These are phyloP conservation scores for Galleria mellonella DNA, from an alignment of 1,140 invertebrate genomes.

Conservation along the genomic window DNA sequence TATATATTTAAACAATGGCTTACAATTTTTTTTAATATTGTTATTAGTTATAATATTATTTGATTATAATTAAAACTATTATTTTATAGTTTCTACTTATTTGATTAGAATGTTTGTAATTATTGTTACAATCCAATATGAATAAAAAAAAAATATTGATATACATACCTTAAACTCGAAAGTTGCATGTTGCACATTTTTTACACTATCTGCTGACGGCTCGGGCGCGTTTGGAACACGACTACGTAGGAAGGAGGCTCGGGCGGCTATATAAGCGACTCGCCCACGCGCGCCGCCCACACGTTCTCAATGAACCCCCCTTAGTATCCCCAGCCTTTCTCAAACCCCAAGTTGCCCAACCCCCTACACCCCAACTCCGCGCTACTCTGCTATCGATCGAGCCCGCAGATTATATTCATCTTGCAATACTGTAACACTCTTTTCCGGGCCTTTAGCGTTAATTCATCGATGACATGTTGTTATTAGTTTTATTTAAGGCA, in stretches of 20 bases:
- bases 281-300: constrained; percentile 74
- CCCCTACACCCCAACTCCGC: constrained; percentile 20
- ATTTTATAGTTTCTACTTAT: no score
- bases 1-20: no score
- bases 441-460: constrained; percentile 3
- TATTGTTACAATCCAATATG: no score
- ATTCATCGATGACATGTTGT: background rate
- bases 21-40: no score
- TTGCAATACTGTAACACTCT: constrained; percentile 32
- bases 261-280: constrained; percentile 73
- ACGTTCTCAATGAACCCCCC: constrained; percentile 77
- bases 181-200: constrained; percentile 46
- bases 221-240: constrained; percentile 31
- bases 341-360: constrained; percentile 10
- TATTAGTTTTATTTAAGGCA: no score
- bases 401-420: constrained; percentile 64
- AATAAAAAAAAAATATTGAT: constrained; percentile 3
- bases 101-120: no score
- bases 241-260: constrained; percentile 48
- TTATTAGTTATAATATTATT: no score
- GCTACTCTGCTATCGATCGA: constrained; percentile 56
- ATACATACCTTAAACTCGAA: constrained; percentile 31
- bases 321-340: constrained; percentile 11
- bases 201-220: constrained; percentile 30
- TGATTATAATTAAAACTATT: no score